Evolutionary conservation across 2,888 invertebrate species (phyloP).

Genomic region (Dolichopus griseipennis): DNA sequence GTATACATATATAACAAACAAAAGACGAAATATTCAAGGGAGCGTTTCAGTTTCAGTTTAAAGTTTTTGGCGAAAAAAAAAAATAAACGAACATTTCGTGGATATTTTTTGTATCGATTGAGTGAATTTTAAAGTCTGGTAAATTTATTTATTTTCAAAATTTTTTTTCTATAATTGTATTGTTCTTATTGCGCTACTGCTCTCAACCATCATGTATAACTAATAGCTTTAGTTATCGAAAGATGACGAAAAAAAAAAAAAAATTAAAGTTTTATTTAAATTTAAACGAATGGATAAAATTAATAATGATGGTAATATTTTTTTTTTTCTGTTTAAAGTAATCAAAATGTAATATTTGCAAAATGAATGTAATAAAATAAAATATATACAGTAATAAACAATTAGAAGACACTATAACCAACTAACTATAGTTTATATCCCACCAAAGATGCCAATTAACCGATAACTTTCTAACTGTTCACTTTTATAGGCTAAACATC

Average conservation of each 20-base stretch:
- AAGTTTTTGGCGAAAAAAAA: background rate
- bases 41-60: background rate
- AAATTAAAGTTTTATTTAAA: too few species aligned
- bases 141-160: background rate
- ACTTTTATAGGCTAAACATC: too few species aligned
- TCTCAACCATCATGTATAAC: background rate
- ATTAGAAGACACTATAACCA: too few species aligned
- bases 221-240: background rate
- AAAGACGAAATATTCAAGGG: background rate
- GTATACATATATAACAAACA: background rate
- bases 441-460: too few species aligned
- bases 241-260: background rate
- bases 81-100: background rate
- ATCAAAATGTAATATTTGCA: too few species aligned
- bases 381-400: too few species aligned
- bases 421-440: too few species aligned
- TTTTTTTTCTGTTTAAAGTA: too few species aligned
- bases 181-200: background rate
- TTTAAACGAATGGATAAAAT: too few species aligned
- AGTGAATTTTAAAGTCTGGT: slow-evolving; percentile 10
- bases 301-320: too few species aligned
- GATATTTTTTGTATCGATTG: slow-evolving; percentile 3
- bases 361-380: too few species aligned
- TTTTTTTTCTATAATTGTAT: background rate
- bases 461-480: too few species aligned